These are phyloP conservation scores for Harpagoxenus sublaevis DNA, from an alignment of 2,888 invertebrate genomes.

Conservation along the genomic window DNA sequence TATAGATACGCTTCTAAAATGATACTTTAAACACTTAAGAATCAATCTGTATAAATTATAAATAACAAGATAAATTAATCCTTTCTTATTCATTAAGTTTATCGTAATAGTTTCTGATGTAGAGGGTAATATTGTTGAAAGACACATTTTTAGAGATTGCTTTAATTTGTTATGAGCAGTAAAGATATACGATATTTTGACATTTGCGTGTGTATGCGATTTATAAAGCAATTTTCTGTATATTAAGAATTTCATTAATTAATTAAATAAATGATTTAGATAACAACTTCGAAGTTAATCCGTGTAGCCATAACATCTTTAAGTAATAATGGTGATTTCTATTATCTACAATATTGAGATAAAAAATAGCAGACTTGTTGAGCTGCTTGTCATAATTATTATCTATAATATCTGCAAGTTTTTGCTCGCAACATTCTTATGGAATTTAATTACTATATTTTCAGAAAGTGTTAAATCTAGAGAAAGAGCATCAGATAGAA, in stretches of 20 bases:
- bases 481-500: constrained; percentile 2
- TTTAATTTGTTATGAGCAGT: neutral
- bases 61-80: neutral
- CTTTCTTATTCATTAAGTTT: neutral
- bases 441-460: constrained; percentile 14
- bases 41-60: neutral
- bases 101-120: neutral
- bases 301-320: neutral
- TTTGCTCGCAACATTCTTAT: neutral
- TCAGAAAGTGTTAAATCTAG: neutral
- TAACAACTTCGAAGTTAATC: neutral
- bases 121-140: neutral
- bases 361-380: neutral
- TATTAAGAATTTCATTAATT: neutral
- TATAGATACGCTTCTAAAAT: constrained; percentile 24
- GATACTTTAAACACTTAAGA: neutral
- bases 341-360: neutral
- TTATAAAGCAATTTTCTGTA: neutral
- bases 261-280: neutral
- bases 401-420: neutral
- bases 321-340: neutral
- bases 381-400: neutral
- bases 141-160: neutral
- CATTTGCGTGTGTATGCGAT: neutral
- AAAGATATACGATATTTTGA: neutral